Base-by-base conservation (phyloP, 2,888 invertebrate genomes). In the Idaea biselata region DNA sequence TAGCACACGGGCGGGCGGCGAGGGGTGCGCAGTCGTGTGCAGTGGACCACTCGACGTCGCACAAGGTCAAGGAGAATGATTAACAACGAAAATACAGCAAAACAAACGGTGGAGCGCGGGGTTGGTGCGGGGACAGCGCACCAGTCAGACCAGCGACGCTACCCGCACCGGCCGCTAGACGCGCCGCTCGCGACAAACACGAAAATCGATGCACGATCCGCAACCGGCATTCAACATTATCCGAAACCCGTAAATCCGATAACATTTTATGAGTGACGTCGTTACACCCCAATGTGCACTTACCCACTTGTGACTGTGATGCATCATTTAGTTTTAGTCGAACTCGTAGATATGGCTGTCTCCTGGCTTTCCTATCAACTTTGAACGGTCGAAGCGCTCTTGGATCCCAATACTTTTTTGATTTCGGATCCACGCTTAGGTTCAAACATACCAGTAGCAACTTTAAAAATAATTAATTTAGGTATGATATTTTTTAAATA, bases 61-160 rank as follows among this genome's bases (percentile, higher is more conserved):
- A 89, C 91, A 91, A 91, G 91, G 92, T 93, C 91, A 91, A 93
- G 93, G 93, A 92, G 93, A 93, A 93, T 93, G 93, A 93, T 93
- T 93, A 93, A 91, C 91, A 90, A 90, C 90, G 89, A 93, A 92
- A 91, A 91, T 92, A 91, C 91, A 91, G 90, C 91, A 91, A 92
- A 93, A 92, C 91, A 90, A 90, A 90, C 88, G 88, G 84, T 85
- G 86, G 83, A 83, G 84, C 78, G 88, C 82, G 87, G 86, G 85
- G 86, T 76, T 75, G 72, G 81, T 71, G 84, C 79, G 86, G 84
- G 82, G 84, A 80, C 82, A 83, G 80, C 84, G 85, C 88, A 88
- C 76, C 91, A 91, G 92, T 91, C 87, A 82, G 80, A 85, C 83
- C 83, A 86, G 83, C 87, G 90, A 86, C 88, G 91, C 87, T 87